These are phyloP conservation scores for Argyrosomus japonicus DNA, from an alignment of 2,113 vertebrate genomes.

Conservation along the genomic window DNA sequence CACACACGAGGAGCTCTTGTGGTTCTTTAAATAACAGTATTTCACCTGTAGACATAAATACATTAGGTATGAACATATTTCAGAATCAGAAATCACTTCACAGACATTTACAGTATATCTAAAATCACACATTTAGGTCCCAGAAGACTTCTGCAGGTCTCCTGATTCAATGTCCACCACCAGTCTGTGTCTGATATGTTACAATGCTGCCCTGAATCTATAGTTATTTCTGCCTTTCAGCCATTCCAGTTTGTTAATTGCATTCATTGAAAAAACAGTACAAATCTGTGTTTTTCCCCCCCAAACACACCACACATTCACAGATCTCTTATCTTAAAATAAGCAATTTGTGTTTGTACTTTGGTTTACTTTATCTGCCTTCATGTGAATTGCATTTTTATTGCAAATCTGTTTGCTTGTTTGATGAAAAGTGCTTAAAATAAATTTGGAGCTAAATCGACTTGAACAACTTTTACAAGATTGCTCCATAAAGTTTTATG, in stretches of 20 bases:
- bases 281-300: neutral
- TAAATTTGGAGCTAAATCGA: slow-evolving; percentile 25
- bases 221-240: neutral
- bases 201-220: neutral
- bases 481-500: slow-evolving; percentile 35
- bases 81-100: too few species aligned
- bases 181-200: neutral
- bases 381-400: slow-evolving; percentile 20
- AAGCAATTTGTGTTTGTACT: neutral
- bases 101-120: too few species aligned
- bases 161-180: neutral
- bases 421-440: slow-evolving; percentile 23
- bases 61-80: too few species aligned
- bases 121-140: neutral
- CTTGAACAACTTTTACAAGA: slow-evolving; percentile 16
- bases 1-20: too few species aligned
- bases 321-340: slow-evolving; percentile 18
- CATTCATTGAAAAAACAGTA: neutral
- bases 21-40: too few species aligned
- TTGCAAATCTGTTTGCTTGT: slow-evolving; percentile 29
- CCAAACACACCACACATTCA: neutral
- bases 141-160: neutral
- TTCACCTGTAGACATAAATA: too few species aligned
- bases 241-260: neutral
- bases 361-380: slow-evolving; percentile 22